Percentiles rank a stretch among this genome's conserved stretches.
phyloP scores from a whole-genome alignment of 2,888 invertebrate genomes.

The Heteropelma amictum region DNA sequence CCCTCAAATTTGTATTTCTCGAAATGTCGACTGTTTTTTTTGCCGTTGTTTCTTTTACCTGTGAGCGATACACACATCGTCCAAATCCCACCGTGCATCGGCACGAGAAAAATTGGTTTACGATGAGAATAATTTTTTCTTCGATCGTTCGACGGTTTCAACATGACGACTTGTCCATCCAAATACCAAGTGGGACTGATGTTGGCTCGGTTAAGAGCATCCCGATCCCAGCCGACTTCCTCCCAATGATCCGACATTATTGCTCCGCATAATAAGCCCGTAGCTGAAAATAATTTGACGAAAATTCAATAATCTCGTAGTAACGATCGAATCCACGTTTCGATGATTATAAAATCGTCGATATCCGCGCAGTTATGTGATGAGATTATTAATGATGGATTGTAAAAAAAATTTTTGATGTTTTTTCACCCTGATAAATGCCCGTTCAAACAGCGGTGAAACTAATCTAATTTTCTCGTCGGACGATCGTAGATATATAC shows the following conservation, averaged over 20 bases:
- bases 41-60: too few relatives aligned
- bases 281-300: conserved; percentile 73
- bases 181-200: conserved; percentile 85
- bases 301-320: neutral
- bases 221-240: conserved; percentile 88
- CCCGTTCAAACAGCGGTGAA: neutral
- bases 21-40: too few relatives aligned
- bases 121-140: conserved; percentile 60
- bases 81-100: conserved; percentile 95
- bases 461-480: neutral
- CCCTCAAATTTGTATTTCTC: too few relatives aligned
- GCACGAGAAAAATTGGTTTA: conserved; percentile 85
- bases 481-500: too few relatives aligned
- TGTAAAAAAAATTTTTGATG: neutral
- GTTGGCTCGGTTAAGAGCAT: conserved; percentile 82
- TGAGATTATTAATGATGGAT: neutral
- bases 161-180: conserved; percentile 86
- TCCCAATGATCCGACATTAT: conserved; percentile 96
- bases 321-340: neutral
- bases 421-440: neutral
- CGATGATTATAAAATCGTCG: neutral
- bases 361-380: too few relatives aligned
- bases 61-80: conserved; percentile 90
- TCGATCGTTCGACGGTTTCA: conserved; percentile 68
- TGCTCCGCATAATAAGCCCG: conserved; percentile 89